Evolutionary conservation across 1,140 invertebrate species (phyloP), one percentile per base, ranked within the genome.

Genomic region (Rhyacophila brunnea): DNA sequence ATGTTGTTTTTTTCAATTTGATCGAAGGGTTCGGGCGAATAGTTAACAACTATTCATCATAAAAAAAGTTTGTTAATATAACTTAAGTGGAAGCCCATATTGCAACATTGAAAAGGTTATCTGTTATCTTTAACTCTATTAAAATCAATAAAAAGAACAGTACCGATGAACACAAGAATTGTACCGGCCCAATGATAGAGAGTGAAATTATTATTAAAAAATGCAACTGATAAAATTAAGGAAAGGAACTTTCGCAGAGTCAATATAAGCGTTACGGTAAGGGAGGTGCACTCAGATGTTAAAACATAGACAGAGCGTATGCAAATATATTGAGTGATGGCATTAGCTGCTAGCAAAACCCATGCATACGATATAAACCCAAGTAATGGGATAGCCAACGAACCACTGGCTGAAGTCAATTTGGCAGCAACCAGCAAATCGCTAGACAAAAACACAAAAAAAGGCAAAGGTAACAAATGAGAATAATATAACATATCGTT

Each of bases 201-300:
- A 32, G 48, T 65, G 14, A 65, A 65, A 35, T 40, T 42, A 55
- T 58, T 65, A 9, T 65, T 34, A 54, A 60, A 65, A 20, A 65
- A 49, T 17, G 58, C n/a, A 36, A 65, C 62, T 7, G 62, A 65
- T 14, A 65, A 18, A 35, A 65, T 11, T 17, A 65, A 45, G 23
- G 62, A 65, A 14, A 58, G n/a, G 44, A 65, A 65, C 44, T 65
- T 65, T 20, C 62, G 58, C 6, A 65, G 43, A 6, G 58, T 65
- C 13, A 65, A 53, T 1, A 60, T 55, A 1, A 65, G 38, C 6
- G 58, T 65, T 11, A 65, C 62, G 11, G 58, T 65, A 18, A 65
- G 40, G 13, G 62, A 58, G 28, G 54, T 47, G 45, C 58, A 61
- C 20, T 60, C 58, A 9, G 62, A 60, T 34, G 62, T 54, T n/a